Conservation (phyloP, 2,888 invertebrate genomes). For the Drosophila melanocephala region DNA sequence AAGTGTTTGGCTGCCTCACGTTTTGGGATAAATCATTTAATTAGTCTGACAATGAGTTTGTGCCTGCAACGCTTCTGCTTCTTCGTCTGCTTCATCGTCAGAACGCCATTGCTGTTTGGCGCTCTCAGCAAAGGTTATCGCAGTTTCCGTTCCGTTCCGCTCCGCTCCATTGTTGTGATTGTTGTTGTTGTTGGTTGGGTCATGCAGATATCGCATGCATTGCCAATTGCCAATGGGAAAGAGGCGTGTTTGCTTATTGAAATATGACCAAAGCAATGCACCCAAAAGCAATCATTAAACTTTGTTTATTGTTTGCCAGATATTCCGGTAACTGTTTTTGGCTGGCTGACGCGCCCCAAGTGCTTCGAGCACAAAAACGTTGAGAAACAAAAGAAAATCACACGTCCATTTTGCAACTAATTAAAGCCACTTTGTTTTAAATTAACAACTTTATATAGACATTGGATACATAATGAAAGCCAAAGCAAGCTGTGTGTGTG, state of each 20-base stretch:
- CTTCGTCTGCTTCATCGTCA: slow-evolving; percentile 8
- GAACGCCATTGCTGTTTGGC: slow-evolving; percentile 63
- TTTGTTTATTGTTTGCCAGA: slow-evolving; percentile 56
- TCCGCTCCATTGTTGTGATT: not conserved
- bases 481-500: not conserved
- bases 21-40: slow-evolving; percentile 82
- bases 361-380: slow-evolving; percentile 18
- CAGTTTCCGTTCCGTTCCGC: slow-evolving; percentile 19
- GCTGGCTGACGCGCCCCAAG: slow-evolving; percentile 33
- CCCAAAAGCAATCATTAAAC: slow-evolving; percentile 58
- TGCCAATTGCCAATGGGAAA: slow-evolving; percentile 21
- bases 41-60: slow-evolving; percentile 77
- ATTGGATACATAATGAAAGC: slow-evolving; percentile 29
- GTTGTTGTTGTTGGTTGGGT: slow-evolving; percentile 45
- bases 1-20: slow-evolving; percentile 69
- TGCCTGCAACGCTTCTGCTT: slow-evolving; percentile 38
- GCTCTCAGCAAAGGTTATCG: slow-evolving; percentile 65
- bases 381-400: not conserved
- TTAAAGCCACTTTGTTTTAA: slow-evolving; percentile 63
- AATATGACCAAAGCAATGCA: slow-evolving; percentile 58
- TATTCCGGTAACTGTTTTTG: slow-evolving; percentile 28
- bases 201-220: slow-evolving; percentile 40
- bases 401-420: slow-evolving; percentile 53
- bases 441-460: slow-evolving; percentile 48
- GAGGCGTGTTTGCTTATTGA: slow-evolving; percentile 70